Evolutionary conservation across 2,797 vertebrate genomes (phyloP), one percentile per base, ranked within the genome.

Genomic region (Anniella stebbinsi): DNA sequence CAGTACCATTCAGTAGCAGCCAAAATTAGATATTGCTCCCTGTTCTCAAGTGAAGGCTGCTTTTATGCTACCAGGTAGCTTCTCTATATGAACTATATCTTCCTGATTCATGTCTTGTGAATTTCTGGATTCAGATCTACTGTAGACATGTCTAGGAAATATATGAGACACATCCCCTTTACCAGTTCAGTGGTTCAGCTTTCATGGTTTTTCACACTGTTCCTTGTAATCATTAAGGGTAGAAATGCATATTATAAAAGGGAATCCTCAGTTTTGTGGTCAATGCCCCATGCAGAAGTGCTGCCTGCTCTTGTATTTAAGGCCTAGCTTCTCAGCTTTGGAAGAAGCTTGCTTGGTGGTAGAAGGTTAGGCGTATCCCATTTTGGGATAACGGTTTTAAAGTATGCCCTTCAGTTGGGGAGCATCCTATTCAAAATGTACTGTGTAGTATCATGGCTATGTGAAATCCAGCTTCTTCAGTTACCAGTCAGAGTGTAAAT

Each of bases 141-240:
- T 69, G 67, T 33, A 69, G 28, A 10, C n/a, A 38, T 36, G 33
- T 82, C 36, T 60, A 63, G 12, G 23, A 66, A 41, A 18, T 63
- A 63, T 63, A 11, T 69, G 23, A 45, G 18, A 41, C 21, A 45
- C 60, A 83, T 72, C 90, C 90, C 57, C 88, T 66, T 38, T 86
- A 93, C 78, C 87, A 88, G n/a, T 91, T 84, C 88, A 86, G 69
- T 87, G 85, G 63, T 38, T 80, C 80, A 89, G 1, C 23, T 75
- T 33, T 87, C 81, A 78, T 63, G 75, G 80, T 87, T 72, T 84
- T 78, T 86, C 92, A 89, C 89, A 80, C 41, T 4, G 54, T n/a
- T 66, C 21, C 33, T 69, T 30, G 67, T 69, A 33, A 69, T 33
- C 67, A 10, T 69, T 25, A 69, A 33, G 67, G 30, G 25, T 69